Evolutionary conservation across 2,797 vertebrate genomes (phyloP), one percentile per base, ranked within the genome.

Genomic region (Parambassis ranga): DNA sequence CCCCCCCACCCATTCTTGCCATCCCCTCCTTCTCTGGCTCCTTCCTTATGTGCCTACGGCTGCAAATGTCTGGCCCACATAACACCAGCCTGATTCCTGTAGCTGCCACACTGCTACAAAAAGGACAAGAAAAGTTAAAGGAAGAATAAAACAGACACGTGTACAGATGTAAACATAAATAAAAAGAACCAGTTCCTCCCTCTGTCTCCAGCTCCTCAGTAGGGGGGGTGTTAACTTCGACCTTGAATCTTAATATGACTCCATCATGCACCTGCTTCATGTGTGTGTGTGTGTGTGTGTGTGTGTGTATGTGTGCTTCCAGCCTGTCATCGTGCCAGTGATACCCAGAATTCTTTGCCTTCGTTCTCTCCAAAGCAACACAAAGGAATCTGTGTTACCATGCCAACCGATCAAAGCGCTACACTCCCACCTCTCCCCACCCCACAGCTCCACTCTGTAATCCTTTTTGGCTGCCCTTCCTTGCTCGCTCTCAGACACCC

Each of bases 371-470:
- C n/a, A 5, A 77, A 79, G 79, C 67, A 49, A 58, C 82, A 87
- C 81, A 89, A 87, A 87, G 77, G 84, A 85, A 87, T 82, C 80
- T 76, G 79, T 80, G 89, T 88, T 90, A 78, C 89, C 79, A 89
- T 91, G 88, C 83, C 87, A 87, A 89, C 88, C 47, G 65, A 85
- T 90, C 75, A 85, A 85, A 87, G 81, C 75, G 8, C 62, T 51
- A 59, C 32, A 61, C 59, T 49, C 48, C 71, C 63, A 18, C 28
- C 51, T 46, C 63, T 9, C 24, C 55, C 26, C 16, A 4, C 24
- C 24, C 5, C n/a, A 1, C 24, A 4, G 5, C 35, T 15, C 31
- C 43, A 35, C 41, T 19, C 35, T 6, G 32, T 64, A 78, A 79
- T 78, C 71, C 75, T 66, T 58, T 83, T 70, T 83, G 75, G 73